phyloP scores from a whole-genome alignment of 2,113 vertebrate genomes.

The Rhinoderma darwinii region DNA sequence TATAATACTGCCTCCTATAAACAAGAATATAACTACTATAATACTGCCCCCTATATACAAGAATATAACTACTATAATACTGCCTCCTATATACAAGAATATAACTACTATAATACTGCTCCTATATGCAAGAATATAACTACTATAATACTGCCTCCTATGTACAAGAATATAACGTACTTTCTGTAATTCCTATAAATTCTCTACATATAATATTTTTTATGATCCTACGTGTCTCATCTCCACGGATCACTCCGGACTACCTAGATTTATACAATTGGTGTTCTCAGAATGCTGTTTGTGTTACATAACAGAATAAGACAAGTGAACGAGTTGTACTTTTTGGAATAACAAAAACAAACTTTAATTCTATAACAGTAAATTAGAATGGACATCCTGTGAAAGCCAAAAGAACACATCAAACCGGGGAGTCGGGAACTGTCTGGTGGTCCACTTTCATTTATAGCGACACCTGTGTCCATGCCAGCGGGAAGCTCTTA shows the following conservation, averaged over 20 bases:
- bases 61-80: no score
- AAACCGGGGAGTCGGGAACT: not conserved
- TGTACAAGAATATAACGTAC: not conserved
- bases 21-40: no score
- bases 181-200: not conserved
- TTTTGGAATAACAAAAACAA: slow-evolving; percentile 31
- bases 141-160: slow-evolving; percentile 6
- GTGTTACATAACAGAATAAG: not conserved
- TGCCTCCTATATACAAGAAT: no score
- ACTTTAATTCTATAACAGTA: not conserved
- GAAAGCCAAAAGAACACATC: slow-evolving; percentile 30
- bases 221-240: not conserved
- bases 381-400: slow-evolving; percentile 16
- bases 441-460: not conserved
- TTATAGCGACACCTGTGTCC: not conserved
- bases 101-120: not conserved
- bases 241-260: not conserved
- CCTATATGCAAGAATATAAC: not conserved
- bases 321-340: slow-evolving; percentile 11
- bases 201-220: not conserved
- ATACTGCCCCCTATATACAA: no score
- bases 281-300: slow-evolving; percentile 4
- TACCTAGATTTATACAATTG: not conserved
- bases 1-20: no score
- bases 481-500: not conserved